Evolutionary conservation across 2,113 vertebrate genomes (phyloP).

Genomic region (Buteo buteo): DNA sequence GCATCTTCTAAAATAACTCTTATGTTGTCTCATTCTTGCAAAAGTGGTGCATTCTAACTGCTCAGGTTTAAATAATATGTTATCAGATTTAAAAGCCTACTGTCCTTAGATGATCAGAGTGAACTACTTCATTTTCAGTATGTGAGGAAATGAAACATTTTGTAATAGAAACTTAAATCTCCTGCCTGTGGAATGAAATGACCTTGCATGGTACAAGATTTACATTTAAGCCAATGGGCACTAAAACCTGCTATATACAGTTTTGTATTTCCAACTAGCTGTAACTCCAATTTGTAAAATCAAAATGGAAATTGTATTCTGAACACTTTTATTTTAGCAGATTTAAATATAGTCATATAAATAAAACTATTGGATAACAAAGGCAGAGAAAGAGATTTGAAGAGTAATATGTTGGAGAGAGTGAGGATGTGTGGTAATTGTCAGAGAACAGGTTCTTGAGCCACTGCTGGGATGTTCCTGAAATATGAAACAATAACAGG

Average conservation of each 20-base stretch:
- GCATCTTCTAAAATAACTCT: slow-evolving; percentile 4
- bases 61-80: slow-evolving; percentile 33
- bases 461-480: background rate
- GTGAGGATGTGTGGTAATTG: background rate
- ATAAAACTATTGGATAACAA: background rate
- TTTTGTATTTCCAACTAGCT: background rate
- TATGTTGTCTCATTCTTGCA: background rate
- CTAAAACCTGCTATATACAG: background rate
- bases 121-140: slow-evolving; percentile 41
- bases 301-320: slow-evolving; percentile 3
- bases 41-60: background rate
- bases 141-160: slow-evolving; percentile 35
- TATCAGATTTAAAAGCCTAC: slow-evolving; percentile 31
- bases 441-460: background rate
- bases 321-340: background rate
- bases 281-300: background rate
- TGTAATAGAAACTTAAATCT: slow-evolving; percentile 49
- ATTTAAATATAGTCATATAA: background rate
- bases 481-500: background rate
- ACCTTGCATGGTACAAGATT: slow-evolving; percentile 35
- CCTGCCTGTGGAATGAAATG: slow-evolving; percentile 27
- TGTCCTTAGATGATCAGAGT: slow-evolving; percentile 10
- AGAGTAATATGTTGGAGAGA: background rate
- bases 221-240: slow-evolving; percentile 34
- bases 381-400: background rate